Percentiles rank a stretch among this genome's conserved stretches.
phyloP scores from a whole-genome alignment of 2,113 vertebrate genomes.

The Clarias gariepinus region DNA sequence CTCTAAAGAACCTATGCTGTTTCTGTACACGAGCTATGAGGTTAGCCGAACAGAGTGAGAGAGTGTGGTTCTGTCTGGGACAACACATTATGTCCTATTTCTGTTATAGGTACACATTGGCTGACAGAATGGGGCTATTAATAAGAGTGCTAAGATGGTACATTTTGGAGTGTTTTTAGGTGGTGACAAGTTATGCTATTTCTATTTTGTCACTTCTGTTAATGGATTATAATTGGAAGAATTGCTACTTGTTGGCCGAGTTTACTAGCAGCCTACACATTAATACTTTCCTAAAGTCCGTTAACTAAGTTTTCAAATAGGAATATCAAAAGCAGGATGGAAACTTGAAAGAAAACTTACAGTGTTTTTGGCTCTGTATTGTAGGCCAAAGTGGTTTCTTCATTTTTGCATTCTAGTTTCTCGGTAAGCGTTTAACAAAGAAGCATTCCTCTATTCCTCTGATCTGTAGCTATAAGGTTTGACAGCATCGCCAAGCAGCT shows the following conservation, averaged over 20 bases:
- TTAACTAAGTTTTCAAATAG: slow-evolving; percentile 28
- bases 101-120: slow-evolving; percentile 34
- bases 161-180: slow-evolving; percentile 38
- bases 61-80: slow-evolving; percentile 28
- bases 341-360: neutral
- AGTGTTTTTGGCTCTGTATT: too few relatives aligned
- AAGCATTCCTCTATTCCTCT: neutral
- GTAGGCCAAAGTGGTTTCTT: too few relatives aligned
- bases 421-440: neutral
- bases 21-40: neutral
- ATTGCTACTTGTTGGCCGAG: slow-evolving; percentile 33
- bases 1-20: neutral
- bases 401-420: too few relatives aligned
- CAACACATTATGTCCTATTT: slow-evolving; percentile 38
- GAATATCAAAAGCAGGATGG: slow-evolving; percentile 11
- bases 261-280: slow-evolving; percentile 43
- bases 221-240: slow-evolving; percentile 25
- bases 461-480: slow-evolving; percentile 8
- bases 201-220: slow-evolving; percentile 18
- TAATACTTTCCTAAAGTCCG: slow-evolving; percentile 47
- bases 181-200: slow-evolving; percentile 40
- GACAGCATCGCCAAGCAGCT: slow-evolving; percentile 16
- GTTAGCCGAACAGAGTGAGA: slow-evolving; percentile 18
- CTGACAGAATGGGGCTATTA: slow-evolving; percentile 59
- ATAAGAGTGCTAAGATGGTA: slow-evolving; percentile 35